These are phyloP conservation scores for Druon quercuslanigerum DNA, from an alignment of 1,140 invertebrate species.

Conservation along the genomic window DNA sequence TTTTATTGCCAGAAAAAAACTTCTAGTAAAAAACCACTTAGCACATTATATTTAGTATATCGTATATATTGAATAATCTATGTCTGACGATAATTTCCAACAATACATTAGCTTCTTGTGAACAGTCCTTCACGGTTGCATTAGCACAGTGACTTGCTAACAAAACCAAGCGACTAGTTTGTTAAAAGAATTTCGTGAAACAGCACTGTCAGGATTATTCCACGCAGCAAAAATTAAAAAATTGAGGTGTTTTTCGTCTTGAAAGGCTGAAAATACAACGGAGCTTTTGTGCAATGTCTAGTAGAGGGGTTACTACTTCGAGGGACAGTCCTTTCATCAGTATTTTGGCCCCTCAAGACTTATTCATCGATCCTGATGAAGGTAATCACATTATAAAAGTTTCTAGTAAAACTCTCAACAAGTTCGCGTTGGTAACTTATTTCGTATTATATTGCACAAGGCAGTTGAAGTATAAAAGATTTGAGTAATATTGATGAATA, in stretches of 20 bases:
- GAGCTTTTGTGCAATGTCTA: slow-evolving; percentile 63
- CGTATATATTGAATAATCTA: not conserved
- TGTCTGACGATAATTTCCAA: not conserved
- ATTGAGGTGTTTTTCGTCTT: not conserved
- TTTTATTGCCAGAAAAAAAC: too few relatives aligned
- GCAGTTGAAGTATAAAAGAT: not conserved
- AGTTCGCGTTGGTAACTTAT: too few relatives aligned
- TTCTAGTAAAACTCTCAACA: not conserved
- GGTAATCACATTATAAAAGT: slow-evolving; percentile 32
- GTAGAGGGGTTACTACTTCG: slow-evolving; percentile 65
- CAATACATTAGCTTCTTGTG: not conserved
- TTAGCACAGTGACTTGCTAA: slow-evolving; percentile 4
- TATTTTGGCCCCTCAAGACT: slow-evolving; percentile 54
- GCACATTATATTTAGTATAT: not conserved
- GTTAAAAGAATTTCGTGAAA: slow-evolving; percentile 1
- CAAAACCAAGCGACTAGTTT: not conserved
- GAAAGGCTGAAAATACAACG: not conserved
- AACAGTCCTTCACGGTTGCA: not conserved
- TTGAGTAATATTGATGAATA: too few relatives aligned
- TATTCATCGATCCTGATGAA: slow-evolving; percentile 67
- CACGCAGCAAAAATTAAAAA: not conserved
- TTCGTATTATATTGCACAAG: not conserved
- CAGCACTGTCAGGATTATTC: not conserved
- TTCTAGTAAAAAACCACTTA: not conserved
- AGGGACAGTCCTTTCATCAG: slow-evolving; percentile 57